These are phyloP conservation scores for Epinotia bilunana DNA, from an alignment of 2,888 invertebrate genomes.

Conservation along the genomic window DNA sequence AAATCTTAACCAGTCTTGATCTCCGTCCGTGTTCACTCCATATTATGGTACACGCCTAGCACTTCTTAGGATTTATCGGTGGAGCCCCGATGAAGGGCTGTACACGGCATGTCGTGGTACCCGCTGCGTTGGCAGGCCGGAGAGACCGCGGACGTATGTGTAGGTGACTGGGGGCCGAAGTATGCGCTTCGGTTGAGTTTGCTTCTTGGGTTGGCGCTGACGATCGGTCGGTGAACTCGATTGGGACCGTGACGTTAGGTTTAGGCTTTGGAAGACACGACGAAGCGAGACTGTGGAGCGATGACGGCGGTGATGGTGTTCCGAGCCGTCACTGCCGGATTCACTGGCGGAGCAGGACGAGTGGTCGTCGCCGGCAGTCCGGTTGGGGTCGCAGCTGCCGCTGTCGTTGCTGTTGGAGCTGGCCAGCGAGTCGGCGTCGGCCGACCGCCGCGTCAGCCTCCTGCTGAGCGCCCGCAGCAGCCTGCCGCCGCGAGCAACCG, in stretches of 20 bases:
- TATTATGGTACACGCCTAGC: slow-evolving; percentile 46
- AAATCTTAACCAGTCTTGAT: slow-evolving; percentile 78
- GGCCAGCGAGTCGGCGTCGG: slow-evolving; percentile 72
- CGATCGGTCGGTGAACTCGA: slow-evolving; percentile 85
- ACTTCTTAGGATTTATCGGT: slow-evolving; percentile 65
- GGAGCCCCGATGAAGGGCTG: slow-evolving; percentile 68
- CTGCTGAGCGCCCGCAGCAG: slow-evolving; percentile 87
- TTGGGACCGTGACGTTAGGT: slow-evolving; percentile 86
- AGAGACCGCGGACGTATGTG: slow-evolving; percentile 91
- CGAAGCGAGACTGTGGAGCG: slow-evolving; percentile 87
- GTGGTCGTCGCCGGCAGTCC: slow-evolving; percentile 63
- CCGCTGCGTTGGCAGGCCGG: slow-evolving; percentile 92
- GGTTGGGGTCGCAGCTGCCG: slow-evolving; percentile 71
- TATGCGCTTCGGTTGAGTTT: slow-evolving; percentile 89
- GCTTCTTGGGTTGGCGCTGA: slow-evolving; percentile 81
- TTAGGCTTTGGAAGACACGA: slow-evolving; percentile 89
- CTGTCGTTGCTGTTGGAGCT: slow-evolving; percentile 80
- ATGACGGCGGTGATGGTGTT: slow-evolving; percentile 74
- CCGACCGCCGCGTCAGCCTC: slow-evolving; percentile 84
- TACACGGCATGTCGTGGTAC: slow-evolving; percentile 86
- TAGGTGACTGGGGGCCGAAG: slow-evolving; percentile 91
- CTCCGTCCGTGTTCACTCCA: slow-evolving; percentile 61
- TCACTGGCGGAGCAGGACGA: slow-evolving; percentile 86
- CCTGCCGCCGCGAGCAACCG: slow-evolving; percentile 85
- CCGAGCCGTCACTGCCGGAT: slow-evolving; percentile 86